phyloP scores from a whole-genome alignment of 2,797 vertebrate species.

The Phalloptychus januarius region DNA sequence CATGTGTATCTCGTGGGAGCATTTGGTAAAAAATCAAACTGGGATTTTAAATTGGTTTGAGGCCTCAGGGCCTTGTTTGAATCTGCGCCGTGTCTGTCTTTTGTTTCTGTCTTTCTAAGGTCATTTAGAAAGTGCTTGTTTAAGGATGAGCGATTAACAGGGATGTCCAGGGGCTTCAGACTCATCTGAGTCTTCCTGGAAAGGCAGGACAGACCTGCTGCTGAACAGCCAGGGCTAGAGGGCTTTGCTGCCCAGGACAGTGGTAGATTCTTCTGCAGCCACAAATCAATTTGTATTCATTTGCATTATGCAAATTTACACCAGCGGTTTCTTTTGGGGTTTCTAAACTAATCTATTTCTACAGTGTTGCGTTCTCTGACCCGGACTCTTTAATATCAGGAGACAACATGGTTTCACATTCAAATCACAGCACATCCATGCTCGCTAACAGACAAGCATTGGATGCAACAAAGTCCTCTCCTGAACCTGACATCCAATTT shows the following conservation, averaged over 20 bases:
- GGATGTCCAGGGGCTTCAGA: constrained; percentile 76
- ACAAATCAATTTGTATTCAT: constrained; percentile 24
- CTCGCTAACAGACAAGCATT: constrained; percentile 60
- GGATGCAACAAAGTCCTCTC: constrained; percentile 75
- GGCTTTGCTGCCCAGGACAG: constrained; percentile 51
- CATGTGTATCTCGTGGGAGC: constrained; percentile 58
- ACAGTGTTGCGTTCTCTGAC: constrained; percentile 24
- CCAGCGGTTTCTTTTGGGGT: constrained; percentile 1
- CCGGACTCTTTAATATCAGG: constrained; percentile 41
- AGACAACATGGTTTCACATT: constrained; percentile 64
- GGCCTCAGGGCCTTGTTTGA: constrained; percentile 72
- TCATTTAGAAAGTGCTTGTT: constrained; percentile 76
- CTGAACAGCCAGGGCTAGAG: constrained; percentile 52
- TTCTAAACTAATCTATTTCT: constrained; percentile 21
- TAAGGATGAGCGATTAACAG: constrained; percentile 79
- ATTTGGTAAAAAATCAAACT: constrained; percentile 72
- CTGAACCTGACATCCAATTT: constrained; percentile 80
- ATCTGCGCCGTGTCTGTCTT: constrained; percentile 59
- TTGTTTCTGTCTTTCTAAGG: constrained; percentile 68
- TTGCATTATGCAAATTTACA: constrained; percentile 1
- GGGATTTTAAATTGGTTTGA: constrained; percentile 71
- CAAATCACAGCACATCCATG: constrained; percentile 50
- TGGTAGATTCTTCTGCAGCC: constrained; percentile 19
- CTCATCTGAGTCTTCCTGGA: constrained; percentile 72
- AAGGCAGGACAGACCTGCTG: constrained; percentile 70